phyloP scores from a whole-genome alignment of 2,797 vertebrate genomes.

The Onychomys leucogaster region DNA sequence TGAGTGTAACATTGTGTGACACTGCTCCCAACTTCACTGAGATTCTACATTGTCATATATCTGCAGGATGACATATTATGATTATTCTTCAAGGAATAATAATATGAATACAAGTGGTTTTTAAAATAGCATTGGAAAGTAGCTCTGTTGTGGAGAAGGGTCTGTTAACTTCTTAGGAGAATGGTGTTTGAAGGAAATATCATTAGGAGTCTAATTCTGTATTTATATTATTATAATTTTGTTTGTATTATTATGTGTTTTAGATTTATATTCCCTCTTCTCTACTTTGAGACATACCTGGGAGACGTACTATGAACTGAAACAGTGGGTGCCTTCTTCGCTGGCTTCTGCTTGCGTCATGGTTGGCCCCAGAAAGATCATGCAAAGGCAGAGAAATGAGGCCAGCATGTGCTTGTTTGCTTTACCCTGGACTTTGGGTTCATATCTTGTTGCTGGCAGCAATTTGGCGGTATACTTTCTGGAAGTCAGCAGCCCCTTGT shows the following conservation, averaged over 20 bases:
- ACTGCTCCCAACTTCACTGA: background rate
- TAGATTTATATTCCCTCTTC: background rate
- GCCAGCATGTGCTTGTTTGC: background rate
- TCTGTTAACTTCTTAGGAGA: background rate
- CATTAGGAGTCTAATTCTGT: background rate
- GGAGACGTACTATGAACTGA: background rate
- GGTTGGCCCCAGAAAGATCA: background rate
- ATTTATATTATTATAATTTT: background rate
- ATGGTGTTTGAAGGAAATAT: background rate
- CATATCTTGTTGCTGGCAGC: background rate
- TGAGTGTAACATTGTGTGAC: background rate
- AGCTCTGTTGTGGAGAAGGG: background rate
- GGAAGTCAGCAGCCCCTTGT: background rate
- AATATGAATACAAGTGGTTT: background rate
- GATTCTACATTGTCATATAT: background rate
- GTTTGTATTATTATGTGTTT: background rate
- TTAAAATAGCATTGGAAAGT: background rate
- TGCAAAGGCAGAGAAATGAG: background rate
- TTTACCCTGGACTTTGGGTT: background rate
- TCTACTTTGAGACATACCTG: background rate
- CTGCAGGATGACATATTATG: background rate
- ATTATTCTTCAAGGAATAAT: background rate
- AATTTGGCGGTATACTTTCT: background rate
- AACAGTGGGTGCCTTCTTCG: background rate
- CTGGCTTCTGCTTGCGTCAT: background rate